phyloP scores from a whole-genome alignment of 2,797 vertebrate species.

The Takifugu ocellatus region DNA sequence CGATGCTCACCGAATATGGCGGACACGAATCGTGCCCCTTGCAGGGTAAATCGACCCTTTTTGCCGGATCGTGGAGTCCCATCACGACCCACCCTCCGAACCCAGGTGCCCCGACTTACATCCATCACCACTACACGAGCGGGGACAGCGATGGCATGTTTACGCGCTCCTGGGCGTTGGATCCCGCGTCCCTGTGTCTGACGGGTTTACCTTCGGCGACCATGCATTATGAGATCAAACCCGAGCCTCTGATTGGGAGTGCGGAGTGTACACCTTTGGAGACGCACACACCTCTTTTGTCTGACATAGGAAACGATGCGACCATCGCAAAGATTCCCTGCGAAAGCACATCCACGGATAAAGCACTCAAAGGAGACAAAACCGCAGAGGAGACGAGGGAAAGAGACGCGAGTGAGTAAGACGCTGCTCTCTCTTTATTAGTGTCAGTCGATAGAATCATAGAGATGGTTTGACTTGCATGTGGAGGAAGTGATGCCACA shows the following conservation, averaged over 20 bases:
- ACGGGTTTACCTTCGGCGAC: conserved; percentile 87
- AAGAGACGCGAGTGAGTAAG: conserved; percentile 87
- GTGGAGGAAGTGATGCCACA: background rate
- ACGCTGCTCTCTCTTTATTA: background rate
- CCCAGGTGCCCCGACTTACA: conserved; percentile 84
- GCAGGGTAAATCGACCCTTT: conserved; percentile 90
- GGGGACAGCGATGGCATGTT: conserved; percentile 91
- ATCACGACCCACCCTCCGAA: conserved; percentile 81
- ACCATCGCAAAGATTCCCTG: conserved; percentile 81
- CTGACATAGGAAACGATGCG: conserved; percentile 87
- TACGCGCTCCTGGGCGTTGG: conserved; percentile 93
- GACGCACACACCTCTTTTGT: conserved; percentile 87
- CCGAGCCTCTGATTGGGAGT: conserved; percentile 87
- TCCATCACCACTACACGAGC: conserved; percentile 84
- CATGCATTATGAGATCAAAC: conserved; percentile 93
- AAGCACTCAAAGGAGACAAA: conserved; percentile 79
- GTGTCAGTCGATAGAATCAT: background rate
- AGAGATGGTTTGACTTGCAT: background rate
- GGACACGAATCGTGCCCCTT: conserved; percentile 90
- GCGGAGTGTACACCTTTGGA: conserved; percentile 92
- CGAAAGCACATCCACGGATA: conserved; percentile 69
- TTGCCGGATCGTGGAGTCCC: conserved; percentile 89
- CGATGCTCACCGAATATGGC: conserved; percentile 86
- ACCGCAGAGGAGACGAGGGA: conserved; percentile 79
- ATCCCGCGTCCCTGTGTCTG: conserved; percentile 90